Base-by-base conservation (phyloP, 2,797 vertebrate genomes). In the Platalea minor region DNA sequence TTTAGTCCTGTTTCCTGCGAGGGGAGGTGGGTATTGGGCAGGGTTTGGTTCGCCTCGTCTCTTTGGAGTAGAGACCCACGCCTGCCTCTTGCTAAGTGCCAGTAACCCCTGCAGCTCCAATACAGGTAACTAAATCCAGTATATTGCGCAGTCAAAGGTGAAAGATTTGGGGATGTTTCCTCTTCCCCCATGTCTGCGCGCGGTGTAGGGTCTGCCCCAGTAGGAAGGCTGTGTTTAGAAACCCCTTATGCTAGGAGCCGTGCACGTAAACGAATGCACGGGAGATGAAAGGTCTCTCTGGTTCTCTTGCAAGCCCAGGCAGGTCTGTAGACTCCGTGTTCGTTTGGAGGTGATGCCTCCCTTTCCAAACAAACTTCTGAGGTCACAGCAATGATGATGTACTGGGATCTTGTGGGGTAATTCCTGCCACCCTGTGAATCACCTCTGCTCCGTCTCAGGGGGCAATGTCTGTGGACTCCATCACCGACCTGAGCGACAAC, bases 381-480 rank as follows among this genome's bases (percentile, higher is more conserved):
- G n/a, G 17, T 24, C 7, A 2, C 0, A 2, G 39, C 28, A 29
- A 6, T 17, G 59, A 8, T 0, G 11, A 28, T 21, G 56, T 17
- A 2, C 21, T 61, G 79, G 80, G 82, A 14, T 31, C 48, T 29
- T 6, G 17, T 17, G 56, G 77, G 33, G 21, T 37, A 17, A 17
- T 5, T 61, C 28, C 72, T 56, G 53, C 53, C 54, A 5, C 51
- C n/a, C 31, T 13, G n/a, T 4, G 3, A 50, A 25, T 4, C 28
- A 7, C 67, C 54, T 41, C 28, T 89, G 26, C 94, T 87, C 94
- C 61, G 6, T 46, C 89, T 3, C 93, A 99, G 99, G 99, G 99
- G 5, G 99, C 98, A 0, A 94, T 99, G 89, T 99, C 98, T 0
- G 99, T 99, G 67, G 99, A 99, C 96, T 99, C 98, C 93, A 98